Percentiles rank a stretch among this genome's conserved stretches.
phyloP scores from a whole-genome alignment of 2,888 invertebrate species.

The Eupithecia centaureata region DNA sequence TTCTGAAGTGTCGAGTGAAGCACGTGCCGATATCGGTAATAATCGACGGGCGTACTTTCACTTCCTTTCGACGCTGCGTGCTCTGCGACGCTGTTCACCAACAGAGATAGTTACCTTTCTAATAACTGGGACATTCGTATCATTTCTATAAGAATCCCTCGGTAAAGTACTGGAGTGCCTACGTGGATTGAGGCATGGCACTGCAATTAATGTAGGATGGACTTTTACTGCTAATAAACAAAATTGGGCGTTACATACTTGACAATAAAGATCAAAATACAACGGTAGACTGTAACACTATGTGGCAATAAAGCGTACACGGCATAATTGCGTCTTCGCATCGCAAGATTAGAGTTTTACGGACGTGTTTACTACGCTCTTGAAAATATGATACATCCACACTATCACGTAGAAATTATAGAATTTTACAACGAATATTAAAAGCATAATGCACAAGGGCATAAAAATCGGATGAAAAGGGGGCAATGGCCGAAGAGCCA shows the following conservation, averaged over 20 bases:
- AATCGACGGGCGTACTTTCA: constrained; percentile 63
- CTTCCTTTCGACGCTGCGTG: constrained; percentile 53
- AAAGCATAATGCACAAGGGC: constrained; percentile 1
- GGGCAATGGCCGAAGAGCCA: constrained; percentile 9
- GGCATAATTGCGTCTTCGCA: constrained; percentile 42
- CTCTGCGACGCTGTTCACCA: constrained; percentile 18
- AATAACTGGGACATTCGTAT: constrained; percentile 26
- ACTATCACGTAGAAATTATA: neutral
- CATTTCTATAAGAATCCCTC: constrained; percentile 22
- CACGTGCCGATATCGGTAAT: constrained; percentile 53
- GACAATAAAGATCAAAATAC: constrained; percentile 26
- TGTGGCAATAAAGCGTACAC: constrained; percentile 41
- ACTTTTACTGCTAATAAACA: constrained; percentile 12
- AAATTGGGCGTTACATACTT: constrained; percentile 22
- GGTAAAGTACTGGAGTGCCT: constrained; percentile 26
- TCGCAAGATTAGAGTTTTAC: constrained; percentile 44
- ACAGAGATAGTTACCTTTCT: constrained; percentile 32
- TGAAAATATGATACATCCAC: constrained; percentile 15
- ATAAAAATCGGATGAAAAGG: neutral
- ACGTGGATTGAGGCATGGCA: constrained; percentile 28
- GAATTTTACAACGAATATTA: constrained; percentile 6
- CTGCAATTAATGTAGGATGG: constrained; percentile 36
- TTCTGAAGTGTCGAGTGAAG: constrained; percentile 38
- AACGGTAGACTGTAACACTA: constrained; percentile 21
- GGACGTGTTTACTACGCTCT: constrained; percentile 38